A percentile compares a stretch with the other conserved stretches of the same genome.
Conservation (phyloP, 1,140 invertebrate species). For the Caerostris extrusa region DNA sequence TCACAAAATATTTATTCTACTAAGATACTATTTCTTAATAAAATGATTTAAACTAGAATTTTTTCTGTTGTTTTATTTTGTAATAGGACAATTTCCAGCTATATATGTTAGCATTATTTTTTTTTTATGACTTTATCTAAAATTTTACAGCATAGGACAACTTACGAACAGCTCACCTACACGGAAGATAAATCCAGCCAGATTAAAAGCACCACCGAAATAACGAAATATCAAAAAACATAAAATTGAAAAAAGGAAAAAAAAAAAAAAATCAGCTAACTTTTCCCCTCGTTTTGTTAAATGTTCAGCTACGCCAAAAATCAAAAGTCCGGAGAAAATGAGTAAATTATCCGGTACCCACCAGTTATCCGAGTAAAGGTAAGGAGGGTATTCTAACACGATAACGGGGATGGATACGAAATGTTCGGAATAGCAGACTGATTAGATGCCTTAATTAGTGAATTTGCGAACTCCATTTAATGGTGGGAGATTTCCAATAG, state of each 20-base stretch:
- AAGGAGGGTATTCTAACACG: background rate
- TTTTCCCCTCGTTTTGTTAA: background rate
- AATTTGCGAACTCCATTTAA: conserved; percentile 42
- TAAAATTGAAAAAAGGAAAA: background rate
- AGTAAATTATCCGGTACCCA: conserved; percentile 22
- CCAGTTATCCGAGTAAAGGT: background rate
- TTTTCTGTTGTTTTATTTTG: background rate
- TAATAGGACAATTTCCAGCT: background rate
- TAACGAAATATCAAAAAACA: background rate
- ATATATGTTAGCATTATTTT: background rate
- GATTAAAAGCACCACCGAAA: background rate
- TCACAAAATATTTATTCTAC: background rate
- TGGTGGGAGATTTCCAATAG: background rate
- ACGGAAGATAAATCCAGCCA: background rate
- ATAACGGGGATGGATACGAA: background rate
- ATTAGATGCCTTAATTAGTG: conserved; percentile 49
- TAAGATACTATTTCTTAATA: background rate
- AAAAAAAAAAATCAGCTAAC: background rate
- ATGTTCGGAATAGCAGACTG: conserved; percentile 14
- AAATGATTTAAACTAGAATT: background rate
- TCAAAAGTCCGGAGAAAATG: background rate
- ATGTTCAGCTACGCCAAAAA: background rate
- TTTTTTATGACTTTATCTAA: background rate
- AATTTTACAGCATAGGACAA: background rate
- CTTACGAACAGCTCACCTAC: background rate